phyloP scores from a whole-genome alignment of 2,797 vertebrate species.

The Gouania willdenowi region DNA sequence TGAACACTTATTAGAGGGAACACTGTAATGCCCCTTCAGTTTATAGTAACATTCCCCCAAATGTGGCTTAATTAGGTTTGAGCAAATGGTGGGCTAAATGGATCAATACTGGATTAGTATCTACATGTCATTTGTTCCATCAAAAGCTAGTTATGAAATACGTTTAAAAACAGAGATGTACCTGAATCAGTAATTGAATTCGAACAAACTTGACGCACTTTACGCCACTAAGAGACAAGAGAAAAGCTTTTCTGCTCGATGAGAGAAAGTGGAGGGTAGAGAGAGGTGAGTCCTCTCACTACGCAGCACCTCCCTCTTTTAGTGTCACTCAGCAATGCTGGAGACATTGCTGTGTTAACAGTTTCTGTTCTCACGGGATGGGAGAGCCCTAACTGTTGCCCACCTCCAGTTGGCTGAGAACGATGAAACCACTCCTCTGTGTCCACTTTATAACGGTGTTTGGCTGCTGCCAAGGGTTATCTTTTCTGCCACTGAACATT shows the following conservation, averaged over 20 bases:
- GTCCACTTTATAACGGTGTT: slow-evolving; percentile 60
- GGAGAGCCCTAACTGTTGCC: slow-evolving; percentile 66
- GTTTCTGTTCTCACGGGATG: slow-evolving; percentile 72
- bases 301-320: slow-evolving; percentile 49
- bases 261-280: slow-evolving; percentile 69
- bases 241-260: slow-evolving; percentile 77
- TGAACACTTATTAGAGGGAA: slow-evolving; percentile 70
- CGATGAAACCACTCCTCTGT: slow-evolving; percentile 71
- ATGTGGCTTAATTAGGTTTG: slow-evolving; percentile 63
- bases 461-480: slow-evolving; percentile 51
- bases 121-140: slow-evolving; percentile 49
- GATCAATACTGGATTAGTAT: slow-evolving; percentile 51
- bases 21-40: slow-evolving; percentile 61
- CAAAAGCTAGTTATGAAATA: slow-evolving; percentile 57
- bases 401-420: slow-evolving; percentile 69
- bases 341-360: slow-evolving; percentile 76
- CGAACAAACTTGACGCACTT: slow-evolving; percentile 72
- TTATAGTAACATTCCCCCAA: slow-evolving; percentile 67
- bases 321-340: slow-evolving; percentile 74
- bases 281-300: slow-evolving; percentile 66
- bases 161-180: too few species aligned
- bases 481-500: slow-evolving; percentile 56
- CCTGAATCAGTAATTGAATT: slow-evolving; percentile 80
- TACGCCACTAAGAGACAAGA: slow-evolving; percentile 74
- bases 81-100: slow-evolving; percentile 53